Conservation (phyloP, 30 jellyfish, hydroid and myxozoan species). For the Turritopsis dohrnii region DNA sequence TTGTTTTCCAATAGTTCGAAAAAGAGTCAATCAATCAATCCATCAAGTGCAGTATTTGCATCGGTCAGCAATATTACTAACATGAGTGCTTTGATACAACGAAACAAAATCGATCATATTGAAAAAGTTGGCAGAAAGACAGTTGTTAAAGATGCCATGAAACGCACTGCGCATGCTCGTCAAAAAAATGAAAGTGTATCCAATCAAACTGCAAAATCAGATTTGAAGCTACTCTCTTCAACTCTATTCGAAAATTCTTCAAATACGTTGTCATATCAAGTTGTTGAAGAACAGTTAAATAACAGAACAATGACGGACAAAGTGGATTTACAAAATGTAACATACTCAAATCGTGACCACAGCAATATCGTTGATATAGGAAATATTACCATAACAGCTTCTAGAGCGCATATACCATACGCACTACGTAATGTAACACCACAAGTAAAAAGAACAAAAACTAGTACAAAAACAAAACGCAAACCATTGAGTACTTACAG, state of each 20-base stretch:
- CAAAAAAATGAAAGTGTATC: not conserved
- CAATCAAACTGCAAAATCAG: not conserved
- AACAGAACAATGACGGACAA: constrained; percentile 8
- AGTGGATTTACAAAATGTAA: constrained; percentile 23
- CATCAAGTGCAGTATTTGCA: too few relatives aligned
- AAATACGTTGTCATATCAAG: constrained; percentile 10
- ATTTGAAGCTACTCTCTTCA: not conserved
- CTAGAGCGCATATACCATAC: constrained; percentile 10
- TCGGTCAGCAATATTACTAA: not conserved
- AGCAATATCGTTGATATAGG: constrained; percentile 14
- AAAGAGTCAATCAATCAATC: not conserved
- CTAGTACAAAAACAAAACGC: not conserved
- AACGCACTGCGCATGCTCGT: too few relatives aligned
- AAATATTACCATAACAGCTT: constrained; percentile 16
- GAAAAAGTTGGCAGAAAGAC: not conserved
- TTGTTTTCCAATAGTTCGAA: not conserved
- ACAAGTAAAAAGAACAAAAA: not conserved
- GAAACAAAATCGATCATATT: not conserved
- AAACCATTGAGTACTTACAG: not conserved
- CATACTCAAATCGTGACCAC: not conserved
- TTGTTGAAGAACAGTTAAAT: constrained; percentile 10
- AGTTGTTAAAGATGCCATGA: too few relatives aligned
- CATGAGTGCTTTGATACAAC: not conserved
- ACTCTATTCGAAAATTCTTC: constrained; percentile 3
- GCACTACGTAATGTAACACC: not conserved